Conservation (phyloP, 1,140 invertebrate genomes). For the Charaxes varanes region DNA sequence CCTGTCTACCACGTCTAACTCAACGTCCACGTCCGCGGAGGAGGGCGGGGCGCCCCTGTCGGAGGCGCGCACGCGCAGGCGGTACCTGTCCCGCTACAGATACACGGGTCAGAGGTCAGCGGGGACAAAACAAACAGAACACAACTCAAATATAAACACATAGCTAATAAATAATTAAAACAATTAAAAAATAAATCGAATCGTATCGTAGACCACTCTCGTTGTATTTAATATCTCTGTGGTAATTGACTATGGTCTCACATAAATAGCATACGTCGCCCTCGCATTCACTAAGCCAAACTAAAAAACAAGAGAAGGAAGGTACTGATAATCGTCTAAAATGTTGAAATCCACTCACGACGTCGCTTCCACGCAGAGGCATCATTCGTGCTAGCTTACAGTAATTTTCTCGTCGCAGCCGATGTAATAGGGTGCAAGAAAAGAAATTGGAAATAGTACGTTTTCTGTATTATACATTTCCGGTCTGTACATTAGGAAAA, state of each 20-base stretch:
- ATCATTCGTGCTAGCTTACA: constrained; percentile 82
- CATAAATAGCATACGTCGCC: constrained; percentile 43
- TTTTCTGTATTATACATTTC: constrained; percentile 76
- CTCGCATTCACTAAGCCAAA: constrained; percentile 64
- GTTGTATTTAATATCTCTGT: constrained; percentile 22
- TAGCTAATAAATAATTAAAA: constrained; percentile 68
- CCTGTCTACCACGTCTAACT: constrained; percentile 97
- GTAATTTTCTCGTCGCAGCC: constrained; percentile 84
- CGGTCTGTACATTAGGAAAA: constrained; percentile 73
- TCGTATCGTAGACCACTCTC: constrained; percentile 42
- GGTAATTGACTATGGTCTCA: constrained; percentile 18
- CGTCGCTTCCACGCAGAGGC: constrained; percentile 42
- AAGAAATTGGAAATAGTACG: constrained; percentile 80
- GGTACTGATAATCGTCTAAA: constrained; percentile 37
- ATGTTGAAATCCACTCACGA: constrained; percentile 43
- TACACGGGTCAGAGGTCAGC: constrained; percentile 75
- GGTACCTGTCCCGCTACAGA: constrained; percentile 95
- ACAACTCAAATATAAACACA: constrained; percentile 72
- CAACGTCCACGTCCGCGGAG: constrained; percentile 94
- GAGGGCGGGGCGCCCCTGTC: constrained; percentile 92
- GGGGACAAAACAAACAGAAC: constrained; percentile 72
- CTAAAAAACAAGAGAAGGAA: constrained; percentile 57
- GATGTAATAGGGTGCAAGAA: constrained; percentile 86
- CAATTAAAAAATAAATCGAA: constrained; percentile 52
- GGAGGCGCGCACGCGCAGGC: constrained; percentile 93